Evolutionary conservation across 2,888 invertebrate genomes (phyloP), one percentile per base, ranked within the genome.

Genomic region (Calameuta filiformis): DNA sequence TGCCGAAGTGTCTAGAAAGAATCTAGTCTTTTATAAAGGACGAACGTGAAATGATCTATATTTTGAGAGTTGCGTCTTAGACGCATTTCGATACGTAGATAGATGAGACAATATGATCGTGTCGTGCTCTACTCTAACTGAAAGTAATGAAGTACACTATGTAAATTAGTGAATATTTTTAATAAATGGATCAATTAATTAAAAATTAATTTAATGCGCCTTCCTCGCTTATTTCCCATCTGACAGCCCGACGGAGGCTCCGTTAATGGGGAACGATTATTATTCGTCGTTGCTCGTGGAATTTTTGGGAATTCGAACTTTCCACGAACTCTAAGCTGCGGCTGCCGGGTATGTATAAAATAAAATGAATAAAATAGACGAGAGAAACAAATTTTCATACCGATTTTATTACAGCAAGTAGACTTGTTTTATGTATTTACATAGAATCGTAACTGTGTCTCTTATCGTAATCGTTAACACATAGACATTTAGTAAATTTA

Each of bases 151-250:
- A 88, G 88, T 87, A 88, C 87, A 87, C 85, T 83, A 88, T 89
- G 87, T 90, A 88, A 90, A 90, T 88, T 89, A 90, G 87, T 88
- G 90, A 85, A 91, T 91, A 91, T 91, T 91, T 91, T 91, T 91
- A 91, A 91, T 91, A 91, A 90, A 91, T 90, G 90, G 90, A 90
- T 87, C 86, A 86, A 88, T 82, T 87, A 88, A 87, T 85, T 79
- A 85, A 76, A 33, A 31, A 30, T 30, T 33, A 1, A 33, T 12
- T 30, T 56, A 23, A 23, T 56, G 23, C 23, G 9, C 6, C 40
- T 56, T 23, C 40, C 23, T 56, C 23, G 15, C 4, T 56, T 0
- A 2, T 9, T 15, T 15, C 15, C 40, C 23, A 23, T 0, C 40
- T 0, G 23, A 56, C 40, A 56, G 40, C 4, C 40, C 2, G 40